Conservation (phyloP, 2,888 invertebrate species). For the Drosophila stalkeri region DNA sequence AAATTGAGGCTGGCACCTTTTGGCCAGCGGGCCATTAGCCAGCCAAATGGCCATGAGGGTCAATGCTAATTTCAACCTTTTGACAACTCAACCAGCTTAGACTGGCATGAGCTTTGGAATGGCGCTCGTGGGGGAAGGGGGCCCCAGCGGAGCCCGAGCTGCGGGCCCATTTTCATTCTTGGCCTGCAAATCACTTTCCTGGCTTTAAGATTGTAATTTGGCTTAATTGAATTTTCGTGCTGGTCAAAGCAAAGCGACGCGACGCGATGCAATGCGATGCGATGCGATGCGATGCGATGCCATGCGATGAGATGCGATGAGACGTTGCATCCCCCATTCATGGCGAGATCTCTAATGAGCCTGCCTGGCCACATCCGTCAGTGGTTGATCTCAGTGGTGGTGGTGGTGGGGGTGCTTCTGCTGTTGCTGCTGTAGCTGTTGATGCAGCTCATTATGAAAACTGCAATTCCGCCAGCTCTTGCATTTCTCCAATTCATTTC, state of each 20-base stretch:
- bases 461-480: slow-evolving; percentile 42
- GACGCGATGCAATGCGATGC: slow-evolving; percentile 20
- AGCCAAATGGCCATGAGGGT: slow-evolving; percentile 59
- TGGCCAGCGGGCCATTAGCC: slow-evolving; percentile 42
- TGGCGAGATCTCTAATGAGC: slow-evolving; percentile 44
- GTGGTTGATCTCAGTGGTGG: slow-evolving; percentile 15
- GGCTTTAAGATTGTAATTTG: slow-evolving; percentile 75
- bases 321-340: slow-evolving; percentile 39
- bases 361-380: slow-evolving; percentile 49
- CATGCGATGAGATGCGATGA: slow-evolving; percentile 4
- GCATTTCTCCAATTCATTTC: slow-evolving; percentile 55
- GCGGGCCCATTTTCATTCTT: slow-evolving; percentile 40
- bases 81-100: slow-evolving; percentile 67
- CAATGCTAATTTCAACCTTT: slow-evolving; percentile 78
- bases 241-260: slow-evolving; percentile 58
- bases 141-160: slow-evolving; percentile 4
- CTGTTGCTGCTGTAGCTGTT: neutral
- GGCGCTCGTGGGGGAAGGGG: slow-evolving; percentile 11
- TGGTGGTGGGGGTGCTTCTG: too few species aligned
- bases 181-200: slow-evolving; percentile 68
- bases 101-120: slow-evolving; percentile 26
- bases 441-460: slow-evolving; percentile 29
- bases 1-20: slow-evolving; percentile 55
- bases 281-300: slow-evolving; percentile 2
- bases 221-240: slow-evolving; percentile 78